These are phyloP conservation scores for Amaurobius ferox DNA, from an alignment of 2,888 invertebrate genomes.

Conservation along the genomic window DNA sequence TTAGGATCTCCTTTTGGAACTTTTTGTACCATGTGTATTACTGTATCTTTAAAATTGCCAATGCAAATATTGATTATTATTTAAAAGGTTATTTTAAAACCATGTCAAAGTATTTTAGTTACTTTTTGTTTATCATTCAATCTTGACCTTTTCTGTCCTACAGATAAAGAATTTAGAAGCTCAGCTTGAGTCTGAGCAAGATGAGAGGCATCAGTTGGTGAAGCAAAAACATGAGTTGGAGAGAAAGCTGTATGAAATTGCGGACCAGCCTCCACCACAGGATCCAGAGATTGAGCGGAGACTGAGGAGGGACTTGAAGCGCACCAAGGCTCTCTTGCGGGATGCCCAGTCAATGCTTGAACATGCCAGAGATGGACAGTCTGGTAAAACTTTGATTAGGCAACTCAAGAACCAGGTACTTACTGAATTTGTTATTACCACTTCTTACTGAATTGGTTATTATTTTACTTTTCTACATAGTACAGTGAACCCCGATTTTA, in stretches of 20 bases:
- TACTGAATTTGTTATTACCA: background rate
- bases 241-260: conserved; percentile 86
- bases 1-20: no score
- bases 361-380: conserved; percentile 90
- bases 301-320: conserved; percentile 89
- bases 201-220: conserved; percentile 89
- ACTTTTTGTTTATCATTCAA: no score
- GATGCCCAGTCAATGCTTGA: conserved; percentile 95
- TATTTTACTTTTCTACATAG: no score
- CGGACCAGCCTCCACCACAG: conserved; percentile 81
- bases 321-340: conserved; percentile 91
- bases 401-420: conserved; percentile 86
- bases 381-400: conserved; percentile 86
- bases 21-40: no score
- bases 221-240: conserved; percentile 95
- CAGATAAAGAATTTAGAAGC: conserved; percentile 87
- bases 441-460: background rate
- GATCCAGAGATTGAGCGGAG: conserved; percentile 74
- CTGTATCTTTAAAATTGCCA: no score
- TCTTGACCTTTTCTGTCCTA: conserved; percentile 31
- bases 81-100: no score
- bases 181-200: conserved; percentile 94
- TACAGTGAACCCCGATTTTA: no score
- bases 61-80: no score
- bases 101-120: no score